phyloP scores from a whole-genome alignment of 1,140 invertebrate genomes.

The Drosophila subobscura region DNA sequence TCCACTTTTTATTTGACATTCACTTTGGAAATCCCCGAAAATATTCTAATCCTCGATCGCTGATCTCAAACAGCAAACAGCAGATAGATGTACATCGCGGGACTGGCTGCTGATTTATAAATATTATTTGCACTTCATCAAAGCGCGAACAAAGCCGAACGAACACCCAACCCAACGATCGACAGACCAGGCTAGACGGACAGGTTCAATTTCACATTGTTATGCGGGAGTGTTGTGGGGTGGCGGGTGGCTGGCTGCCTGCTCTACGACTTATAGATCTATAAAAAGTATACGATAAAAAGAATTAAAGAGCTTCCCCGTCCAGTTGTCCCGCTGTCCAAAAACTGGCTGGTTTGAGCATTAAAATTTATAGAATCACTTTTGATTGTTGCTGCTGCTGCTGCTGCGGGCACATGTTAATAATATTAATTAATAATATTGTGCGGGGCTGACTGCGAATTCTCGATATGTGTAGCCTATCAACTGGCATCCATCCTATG shows the following conservation, averaged over 20 bases:
- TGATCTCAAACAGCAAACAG: constrained; percentile 70
- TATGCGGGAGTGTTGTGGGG: not conserved
- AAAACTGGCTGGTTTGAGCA: constrained; percentile 47
- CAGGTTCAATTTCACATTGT: constrained; percentile 12
- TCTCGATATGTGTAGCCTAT: constrained; percentile 43
- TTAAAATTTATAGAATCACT: constrained; percentile 73
- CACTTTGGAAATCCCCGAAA: constrained; percentile 23
- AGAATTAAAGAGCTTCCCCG: not conserved
- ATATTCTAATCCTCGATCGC: constrained; percentile 32
- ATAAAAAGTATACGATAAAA: constrained; percentile 18
- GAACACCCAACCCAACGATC: not conserved
- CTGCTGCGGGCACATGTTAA: constrained; percentile 68
- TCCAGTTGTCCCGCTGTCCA: not conserved
- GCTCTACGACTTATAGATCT: constrained; percentile 12
- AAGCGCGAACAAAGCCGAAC: constrained; percentile 21
- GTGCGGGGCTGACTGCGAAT: constrained; percentile 51
- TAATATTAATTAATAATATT: constrained; percentile 81
- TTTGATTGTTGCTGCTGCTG: constrained; percentile 56
- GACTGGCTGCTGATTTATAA: constrained; percentile 8
- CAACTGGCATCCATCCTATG: constrained; percentile 8
- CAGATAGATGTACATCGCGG: not conserved
- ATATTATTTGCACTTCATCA: constrained; percentile 53
- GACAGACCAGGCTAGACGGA: too few relatives aligned
- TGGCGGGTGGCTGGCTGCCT: too few relatives aligned
- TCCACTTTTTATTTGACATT: constrained; percentile 37